Conservation (phyloP, 2,797 vertebrate species). For the Lophotriccus pileatus region DNA sequence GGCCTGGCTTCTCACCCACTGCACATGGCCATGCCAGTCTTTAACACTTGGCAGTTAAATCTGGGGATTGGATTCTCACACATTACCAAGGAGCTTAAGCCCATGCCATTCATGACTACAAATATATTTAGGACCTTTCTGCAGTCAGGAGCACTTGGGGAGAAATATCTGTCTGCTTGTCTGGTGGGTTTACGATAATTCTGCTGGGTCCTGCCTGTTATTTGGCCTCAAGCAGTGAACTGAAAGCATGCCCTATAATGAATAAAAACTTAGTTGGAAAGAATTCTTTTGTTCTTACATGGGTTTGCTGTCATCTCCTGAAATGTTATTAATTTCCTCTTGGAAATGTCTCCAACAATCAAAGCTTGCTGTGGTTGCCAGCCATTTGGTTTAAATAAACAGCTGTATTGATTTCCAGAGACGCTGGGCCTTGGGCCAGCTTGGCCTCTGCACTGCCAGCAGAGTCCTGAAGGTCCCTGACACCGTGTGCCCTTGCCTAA, state of each 20-base stretch:
- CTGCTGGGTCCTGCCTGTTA: background rate
- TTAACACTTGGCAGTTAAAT: background rate
- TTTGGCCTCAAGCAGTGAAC: slow-evolving; percentile 21
- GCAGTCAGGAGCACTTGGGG: background rate
- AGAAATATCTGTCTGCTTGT: background rate
- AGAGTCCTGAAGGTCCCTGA: background rate
- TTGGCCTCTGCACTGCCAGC: background rate
- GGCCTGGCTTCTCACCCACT: slow-evolving; percentile 3
- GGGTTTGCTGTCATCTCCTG: slow-evolving; percentile 28
- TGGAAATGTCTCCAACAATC: slow-evolving; percentile 44
- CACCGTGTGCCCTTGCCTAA: background rate
- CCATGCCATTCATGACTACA: background rate
- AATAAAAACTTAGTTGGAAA: slow-evolving; percentile 29
- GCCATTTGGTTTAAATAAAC: slow-evolving; percentile 59
- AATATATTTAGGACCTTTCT: slow-evolving; percentile 6
- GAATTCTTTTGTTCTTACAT: slow-evolving; percentile 49
- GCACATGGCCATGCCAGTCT: slow-evolving; percentile 40
- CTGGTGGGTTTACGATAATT: background rate
- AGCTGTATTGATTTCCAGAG: slow-evolving; percentile 26
- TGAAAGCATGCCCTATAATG: slow-evolving; percentile 4
- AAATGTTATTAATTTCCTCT: slow-evolving; percentile 53
- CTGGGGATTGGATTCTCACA: slow-evolving; percentile 14
- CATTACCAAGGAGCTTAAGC: slow-evolving; percentile 19
- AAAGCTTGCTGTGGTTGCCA: slow-evolving; percentile 2
- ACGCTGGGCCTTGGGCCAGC: slow-evolving; percentile 2